These are phyloP conservation scores for Pygocentrus nattereri DNA, from an alignment of 2,797 vertebrate species.

Conservation along the genomic window DNA sequence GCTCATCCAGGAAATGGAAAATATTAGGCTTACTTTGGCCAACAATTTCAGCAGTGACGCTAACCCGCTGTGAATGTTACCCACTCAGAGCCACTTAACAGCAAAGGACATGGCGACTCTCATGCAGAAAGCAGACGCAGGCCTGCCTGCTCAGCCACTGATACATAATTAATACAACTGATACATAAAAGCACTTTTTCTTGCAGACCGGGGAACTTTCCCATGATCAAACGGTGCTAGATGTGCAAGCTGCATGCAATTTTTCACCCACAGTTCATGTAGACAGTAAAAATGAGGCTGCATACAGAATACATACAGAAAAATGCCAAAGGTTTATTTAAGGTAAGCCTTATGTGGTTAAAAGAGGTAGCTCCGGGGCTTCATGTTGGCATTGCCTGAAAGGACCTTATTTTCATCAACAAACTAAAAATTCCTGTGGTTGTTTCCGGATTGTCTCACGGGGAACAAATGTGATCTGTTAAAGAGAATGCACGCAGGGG, in stretches of 20 bases:
- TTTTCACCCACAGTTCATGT: neutral
- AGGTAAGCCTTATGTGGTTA: neutral
- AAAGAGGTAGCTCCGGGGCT: neutral
- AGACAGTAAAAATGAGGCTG: neutral
- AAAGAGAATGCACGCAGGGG: too few relatives aligned
- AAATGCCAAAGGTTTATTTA: neutral
- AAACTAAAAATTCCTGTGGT: neutral
- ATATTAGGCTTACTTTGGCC: constrained; percentile 13
- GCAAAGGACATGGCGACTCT: neutral
- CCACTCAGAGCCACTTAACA: constrained; percentile 19
- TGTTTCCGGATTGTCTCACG: neutral
- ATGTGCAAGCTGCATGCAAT: neutral
- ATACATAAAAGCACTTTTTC: constrained; percentile 28
- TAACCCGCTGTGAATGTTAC: neutral
- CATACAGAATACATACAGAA: neutral
- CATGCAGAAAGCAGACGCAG: neutral
- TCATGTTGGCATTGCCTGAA: neutral
- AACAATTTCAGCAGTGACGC: neutral
- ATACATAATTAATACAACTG: constrained; percentile 42
- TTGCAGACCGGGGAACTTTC: neutral
- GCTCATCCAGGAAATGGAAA: constrained; percentile 8
- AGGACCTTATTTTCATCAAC: neutral
- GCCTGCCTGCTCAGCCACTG: neutral
- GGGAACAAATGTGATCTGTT: too few relatives aligned
- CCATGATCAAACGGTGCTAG: constrained; percentile 4